Evolutionary conservation across 1,140 invertebrate species (phyloP), one percentile per base, ranked within the genome.

Genomic region (Berghia stephanieae): DNA sequence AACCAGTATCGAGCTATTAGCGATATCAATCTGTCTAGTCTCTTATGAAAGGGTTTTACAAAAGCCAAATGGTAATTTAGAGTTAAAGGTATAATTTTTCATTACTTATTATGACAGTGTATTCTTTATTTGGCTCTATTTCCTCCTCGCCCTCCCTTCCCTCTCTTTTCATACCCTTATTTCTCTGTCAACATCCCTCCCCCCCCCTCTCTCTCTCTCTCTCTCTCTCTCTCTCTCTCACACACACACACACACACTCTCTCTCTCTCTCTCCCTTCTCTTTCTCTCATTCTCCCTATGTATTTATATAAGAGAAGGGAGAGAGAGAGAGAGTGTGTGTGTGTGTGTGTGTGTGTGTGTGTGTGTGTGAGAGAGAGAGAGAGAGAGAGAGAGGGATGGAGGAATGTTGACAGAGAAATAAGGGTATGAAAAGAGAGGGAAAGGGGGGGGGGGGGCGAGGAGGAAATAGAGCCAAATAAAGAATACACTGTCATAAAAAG

Each of bases 221-320:
- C 38, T 38, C 68, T 46, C 42, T 71, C 27, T 43, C 68, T 2
- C 40, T 42, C 31, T 69, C 67, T 69, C 27, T 6, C 68, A n/a
- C 68, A 5, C 38, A 13, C 68, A 16, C 42, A 43, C 27, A 34
- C 68, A 1, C 40, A 16, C 31, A 36, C 67, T 69, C 27, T 74
- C 44, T 57, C 46, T 55, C 52, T 55, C 46, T 38, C 72, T 74
- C 46, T 55, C 52, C 21, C 40, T 44, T 36, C 69, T 8, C 69
- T 16, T 43, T 8, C 69, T 16, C 38, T 49, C 3, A 27, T 13
- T 43, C 69, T 43, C 38, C 24, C 69, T 40, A 43, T 43, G 16
- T 3, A n/a, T n/a, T n/a, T n/a, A 13, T 27, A 13, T 27, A 3
- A 49, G 38, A 68, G 66, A 68, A n/a, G 13, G 69, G 10, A 43